Percentiles rank a stretch among this genome's conserved stretches.
Evolutionary conservation across 1,140 invertebrate species (phyloP).

Genomic region (Heliconius hewitsoni): DNA sequence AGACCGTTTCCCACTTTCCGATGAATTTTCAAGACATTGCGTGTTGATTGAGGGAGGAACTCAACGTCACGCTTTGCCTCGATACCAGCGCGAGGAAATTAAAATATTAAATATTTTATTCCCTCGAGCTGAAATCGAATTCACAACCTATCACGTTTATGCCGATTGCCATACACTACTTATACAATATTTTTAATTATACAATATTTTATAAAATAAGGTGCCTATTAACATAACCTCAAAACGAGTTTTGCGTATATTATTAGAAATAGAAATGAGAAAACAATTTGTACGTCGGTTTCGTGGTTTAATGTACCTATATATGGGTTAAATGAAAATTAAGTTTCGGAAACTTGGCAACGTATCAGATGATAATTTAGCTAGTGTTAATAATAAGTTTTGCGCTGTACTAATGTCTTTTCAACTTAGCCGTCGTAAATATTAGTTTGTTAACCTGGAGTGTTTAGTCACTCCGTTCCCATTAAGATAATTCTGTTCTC

Average conservation of each 20-base stretch:
- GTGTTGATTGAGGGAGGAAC: too few species aligned
- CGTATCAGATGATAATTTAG: conserved; percentile 44
- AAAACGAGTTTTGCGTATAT: neutral
- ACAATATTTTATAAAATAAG: neutral
- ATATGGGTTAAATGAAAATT: neutral
- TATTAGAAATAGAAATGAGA: conserved; percentile 14
- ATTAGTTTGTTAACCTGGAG: neutral
- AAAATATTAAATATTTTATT: too few species aligned
- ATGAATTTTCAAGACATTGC: too few species aligned
- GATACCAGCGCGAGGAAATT: too few species aligned
- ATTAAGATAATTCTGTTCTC: too few species aligned
- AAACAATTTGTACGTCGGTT: conserved; percentile 15
- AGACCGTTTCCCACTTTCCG: too few species aligned
- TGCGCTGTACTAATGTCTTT: conserved; percentile 14
- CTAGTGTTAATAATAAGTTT: conserved; percentile 33
- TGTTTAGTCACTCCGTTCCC: too few species aligned
- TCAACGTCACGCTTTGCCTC: too few species aligned
- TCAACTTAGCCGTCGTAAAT: neutral
- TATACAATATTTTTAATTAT: too few species aligned
- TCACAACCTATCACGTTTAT: too few species aligned
- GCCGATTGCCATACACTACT: too few species aligned
- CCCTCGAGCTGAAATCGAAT: too few species aligned
- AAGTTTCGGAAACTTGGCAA: conserved; percentile 42
- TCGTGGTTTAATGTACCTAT: neutral
- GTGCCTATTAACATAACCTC: neutral